Base-by-base conservation (phyloP, 2,113 vertebrate species). In the Perca flavescens region DNA sequence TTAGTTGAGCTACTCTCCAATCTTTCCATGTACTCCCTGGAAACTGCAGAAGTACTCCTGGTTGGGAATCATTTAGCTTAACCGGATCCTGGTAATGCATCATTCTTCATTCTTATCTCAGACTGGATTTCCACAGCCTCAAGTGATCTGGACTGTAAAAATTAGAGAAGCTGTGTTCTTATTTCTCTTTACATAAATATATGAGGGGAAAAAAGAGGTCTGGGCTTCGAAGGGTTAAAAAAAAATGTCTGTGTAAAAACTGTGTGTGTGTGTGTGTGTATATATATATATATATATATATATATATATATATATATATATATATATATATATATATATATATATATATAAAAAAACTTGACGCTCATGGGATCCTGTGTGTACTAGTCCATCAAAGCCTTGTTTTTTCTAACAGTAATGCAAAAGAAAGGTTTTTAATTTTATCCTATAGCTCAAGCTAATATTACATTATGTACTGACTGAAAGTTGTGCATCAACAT, bases 381-480 rank as follows among this genome's bases (percentile, higher is more conserved):
- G 65, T 75, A 15, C 3, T 58, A 47, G 73, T 88, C 79, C 21
- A 57, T 75, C 66, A 63, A 47, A 82, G 80, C 86, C 87, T 47
- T 49, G 65, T 85, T 64, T 86, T 92, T 86, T 82, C 36, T 67
- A 74, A 66, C 54, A 25, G 63, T 53, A 62, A 63, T 34, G 28
- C 75, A 14, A 77, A 53, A 63, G n/a, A 43, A 2, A 28, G 28
- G 15, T 47, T 85, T 89, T 90, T 86, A 58, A 89, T 88, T 91
- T 88, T 83, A 84, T 77, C 22, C 36, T 28, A 58, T 82, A 77
- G 85, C 71, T 70, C 77, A 34, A 34, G 34, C 34, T 80, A 79
- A 87, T 86, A 84, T 84, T 43, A 22, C 65, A 70, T 79, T 66
- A 3, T 82, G 68, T 56, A 22, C 46, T 17, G 65, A 78, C 57